phyloP scores from a whole-genome alignment of 2,888 invertebrate genomes.

The Eilema griseolum region DNA sequence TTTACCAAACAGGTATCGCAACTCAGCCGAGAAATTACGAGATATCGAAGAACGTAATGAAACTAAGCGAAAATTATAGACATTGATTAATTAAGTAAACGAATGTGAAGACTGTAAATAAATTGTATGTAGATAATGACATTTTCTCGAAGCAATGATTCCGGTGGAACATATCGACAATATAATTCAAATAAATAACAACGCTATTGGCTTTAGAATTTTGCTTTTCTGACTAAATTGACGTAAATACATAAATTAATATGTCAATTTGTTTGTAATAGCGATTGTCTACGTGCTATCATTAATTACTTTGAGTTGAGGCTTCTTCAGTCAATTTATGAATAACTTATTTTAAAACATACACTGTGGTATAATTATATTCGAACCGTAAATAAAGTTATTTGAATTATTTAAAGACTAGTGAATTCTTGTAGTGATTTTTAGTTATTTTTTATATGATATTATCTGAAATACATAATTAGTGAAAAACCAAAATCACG shows the following conservation, averaged over 20 bases:
- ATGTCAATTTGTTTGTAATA: not conserved
- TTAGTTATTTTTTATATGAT: not conserved
- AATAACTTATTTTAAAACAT: not conserved
- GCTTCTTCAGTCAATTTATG: not conserved
- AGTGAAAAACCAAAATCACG: not conserved
- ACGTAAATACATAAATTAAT: not conserved
- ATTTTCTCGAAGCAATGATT: constrained; percentile 71
- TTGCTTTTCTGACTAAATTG: constrained; percentile 21
- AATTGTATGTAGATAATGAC: constrained; percentile 65
- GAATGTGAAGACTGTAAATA: constrained; percentile 83
- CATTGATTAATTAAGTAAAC: constrained; percentile 56
- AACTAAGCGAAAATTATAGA: constrained; percentile 74
- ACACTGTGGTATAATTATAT: not conserved
- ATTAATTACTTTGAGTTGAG: constrained; percentile 6
- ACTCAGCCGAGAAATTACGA: constrained; percentile 60
- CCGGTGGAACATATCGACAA: constrained; percentile 84
- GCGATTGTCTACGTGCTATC: not conserved
- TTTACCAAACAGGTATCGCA: constrained; percentile 65
- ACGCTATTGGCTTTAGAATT: constrained; percentile 31
- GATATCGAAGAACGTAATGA: constrained; percentile 71
- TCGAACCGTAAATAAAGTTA: not conserved
- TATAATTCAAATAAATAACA: constrained; percentile 60
- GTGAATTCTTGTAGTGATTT: not conserved
- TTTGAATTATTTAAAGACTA: not conserved
- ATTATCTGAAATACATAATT: not conserved